phyloP scores from a whole-genome alignment of 2,113 vertebrate genomes.

The Lanius ludovicianus region DNA sequence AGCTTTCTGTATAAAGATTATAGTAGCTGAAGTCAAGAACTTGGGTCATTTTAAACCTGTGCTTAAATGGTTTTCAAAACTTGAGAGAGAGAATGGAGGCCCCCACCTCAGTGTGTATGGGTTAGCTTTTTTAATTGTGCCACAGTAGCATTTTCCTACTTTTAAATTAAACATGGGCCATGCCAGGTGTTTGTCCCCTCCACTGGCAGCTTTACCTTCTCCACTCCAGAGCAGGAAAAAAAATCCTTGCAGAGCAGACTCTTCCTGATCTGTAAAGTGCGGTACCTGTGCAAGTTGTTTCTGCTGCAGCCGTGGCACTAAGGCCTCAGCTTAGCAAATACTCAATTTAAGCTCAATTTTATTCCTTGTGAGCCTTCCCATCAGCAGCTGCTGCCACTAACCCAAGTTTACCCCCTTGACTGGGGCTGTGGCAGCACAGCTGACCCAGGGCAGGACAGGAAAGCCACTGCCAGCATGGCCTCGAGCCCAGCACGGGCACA shows the following conservation, averaged over 20 bases:
- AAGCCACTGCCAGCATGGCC: not conserved
- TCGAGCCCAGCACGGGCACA: accelerated
- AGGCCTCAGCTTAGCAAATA: not conserved
- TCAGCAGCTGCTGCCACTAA: not conserved
- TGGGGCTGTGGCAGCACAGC: no score
- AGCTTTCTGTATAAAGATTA: not conserved
- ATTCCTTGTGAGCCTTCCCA: not conserved
- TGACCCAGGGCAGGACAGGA: not conserved
- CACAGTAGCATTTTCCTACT: not conserved
- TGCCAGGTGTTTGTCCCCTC: not conserved
- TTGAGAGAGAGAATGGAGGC: not conserved
- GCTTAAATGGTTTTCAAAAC: not conserved
- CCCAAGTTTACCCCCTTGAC: not conserved
- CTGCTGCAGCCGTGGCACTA: not conserved
- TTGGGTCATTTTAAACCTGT: not conserved
- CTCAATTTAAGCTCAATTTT: not conserved
- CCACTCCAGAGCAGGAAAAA: not conserved
- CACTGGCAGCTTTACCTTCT: not conserved
- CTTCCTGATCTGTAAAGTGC: not conserved
- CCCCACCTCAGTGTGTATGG: not conserved
- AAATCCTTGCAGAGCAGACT: not conserved
- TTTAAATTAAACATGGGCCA: not conserved
- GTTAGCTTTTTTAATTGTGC: not conserved
- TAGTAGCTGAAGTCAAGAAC: not conserved
- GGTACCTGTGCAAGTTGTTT: not conserved